A percentile compares a stretch with the other conserved stretches of the same genome.
These are phyloP conservation scores for Troides oblongomaculatus DNA, from an alignment of 2,888 invertebrate genomes.

Conservation along the genomic window DNA sequence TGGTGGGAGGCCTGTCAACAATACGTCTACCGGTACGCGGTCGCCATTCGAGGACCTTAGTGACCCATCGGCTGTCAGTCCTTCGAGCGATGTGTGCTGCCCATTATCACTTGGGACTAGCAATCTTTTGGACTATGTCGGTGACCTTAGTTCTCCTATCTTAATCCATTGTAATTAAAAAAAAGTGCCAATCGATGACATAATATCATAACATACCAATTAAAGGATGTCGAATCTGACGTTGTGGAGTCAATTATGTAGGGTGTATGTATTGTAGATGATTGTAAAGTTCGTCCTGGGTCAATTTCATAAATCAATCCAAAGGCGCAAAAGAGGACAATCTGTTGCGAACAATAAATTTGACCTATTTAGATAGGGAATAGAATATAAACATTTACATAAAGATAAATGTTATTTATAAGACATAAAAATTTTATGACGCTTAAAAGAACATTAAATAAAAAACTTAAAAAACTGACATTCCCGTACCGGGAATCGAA, in stretches of 20 bases:
- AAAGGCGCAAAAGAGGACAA: conserved; percentile 11
- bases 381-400: not conserved
- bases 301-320: conserved; percentile 20
- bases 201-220: conserved; percentile 2
- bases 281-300: conserved; percentile 12
- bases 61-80: too few species aligned
- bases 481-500: conserved; percentile 83
- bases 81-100: too few species aligned
- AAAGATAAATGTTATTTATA: not conserved
- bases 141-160: not conserved
- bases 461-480: not conserved
- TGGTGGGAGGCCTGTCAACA: too few species aligned
- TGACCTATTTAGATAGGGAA: not conserved
- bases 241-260: not conserved
- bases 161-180: not conserved
- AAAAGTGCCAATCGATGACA: not conserved
- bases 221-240: conserved; percentile 2
- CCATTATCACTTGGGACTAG: too few species aligned
- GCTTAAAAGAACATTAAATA: not conserved
- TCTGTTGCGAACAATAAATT: conserved; percentile 1
- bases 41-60: too few species aligned
- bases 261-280: conserved; percentile 1
- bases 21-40: too few species aligned
- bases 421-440: not conserved
- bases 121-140: too few species aligned